Percentiles rank a stretch among this genome's conserved stretches.
Conservation (phyloP, 2,113 vertebrate species). For the Bettongia penicillata region DNA sequence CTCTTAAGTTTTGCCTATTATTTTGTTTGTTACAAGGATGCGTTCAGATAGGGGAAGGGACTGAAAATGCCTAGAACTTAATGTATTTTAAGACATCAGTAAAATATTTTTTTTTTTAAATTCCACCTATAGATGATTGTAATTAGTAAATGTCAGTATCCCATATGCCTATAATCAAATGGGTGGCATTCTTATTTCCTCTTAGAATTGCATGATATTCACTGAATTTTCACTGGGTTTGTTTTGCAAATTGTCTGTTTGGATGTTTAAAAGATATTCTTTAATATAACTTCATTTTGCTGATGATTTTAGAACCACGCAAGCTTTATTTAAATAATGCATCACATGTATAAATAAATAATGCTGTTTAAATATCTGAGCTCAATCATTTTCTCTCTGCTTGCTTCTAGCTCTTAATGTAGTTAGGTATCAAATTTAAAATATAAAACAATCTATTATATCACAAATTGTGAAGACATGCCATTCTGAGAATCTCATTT, state of each 20-base stretch:
- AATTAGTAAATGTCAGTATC: background rate
- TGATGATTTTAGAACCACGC: conserved; percentile 14
- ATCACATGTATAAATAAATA: conserved; percentile 50
- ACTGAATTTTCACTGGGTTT: conserved; percentile 2
- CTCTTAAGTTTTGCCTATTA: background rate
- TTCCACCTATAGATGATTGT: background rate
- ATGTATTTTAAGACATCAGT: background rate
- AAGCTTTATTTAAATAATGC: conserved; percentile 56
- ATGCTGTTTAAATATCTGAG: conserved; percentile 37
- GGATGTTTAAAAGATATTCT: conserved; percentile 20
- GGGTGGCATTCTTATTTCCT: background rate
- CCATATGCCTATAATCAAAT: background rate
- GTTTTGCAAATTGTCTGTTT: background rate
- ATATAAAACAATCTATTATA: conserved; percentile 46
- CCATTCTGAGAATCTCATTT: conserved; percentile 39
- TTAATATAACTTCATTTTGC: background rate
- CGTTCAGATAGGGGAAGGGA: background rate
- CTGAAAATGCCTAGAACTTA: background rate
- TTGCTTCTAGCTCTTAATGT: conserved; percentile 35
- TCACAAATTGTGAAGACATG: conserved; percentile 35
- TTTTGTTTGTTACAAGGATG: background rate
- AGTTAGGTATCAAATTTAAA: conserved; percentile 53
- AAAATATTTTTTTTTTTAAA: background rate
- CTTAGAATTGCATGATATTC: background rate
- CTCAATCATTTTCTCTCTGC: conserved; percentile 46